Conservation (phyloP, 2,113 vertebrate genomes). For the Pao palembangensis region DNA sequence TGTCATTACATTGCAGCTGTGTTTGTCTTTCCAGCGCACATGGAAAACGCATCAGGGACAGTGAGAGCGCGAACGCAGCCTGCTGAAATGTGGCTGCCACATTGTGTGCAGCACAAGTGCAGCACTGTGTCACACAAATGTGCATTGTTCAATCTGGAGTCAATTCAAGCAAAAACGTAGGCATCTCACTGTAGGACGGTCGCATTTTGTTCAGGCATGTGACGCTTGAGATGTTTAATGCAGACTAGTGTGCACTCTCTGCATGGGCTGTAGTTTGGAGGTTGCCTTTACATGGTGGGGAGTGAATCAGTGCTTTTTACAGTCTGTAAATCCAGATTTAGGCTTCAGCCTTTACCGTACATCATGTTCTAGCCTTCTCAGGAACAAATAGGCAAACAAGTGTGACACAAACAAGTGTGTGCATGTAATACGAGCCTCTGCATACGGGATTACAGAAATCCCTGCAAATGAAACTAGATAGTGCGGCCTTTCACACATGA, state of each 20-base stretch:
- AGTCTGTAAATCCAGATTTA: conserved; percentile 57
- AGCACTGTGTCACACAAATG: conserved; percentile 32
- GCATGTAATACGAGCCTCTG: not conserved
- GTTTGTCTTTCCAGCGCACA: conserved; percentile 76
- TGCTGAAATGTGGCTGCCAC: conserved; percentile 40
- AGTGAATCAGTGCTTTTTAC: conserved; percentile 61
- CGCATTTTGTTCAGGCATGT: conserved; percentile 26
- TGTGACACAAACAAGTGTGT: not conserved
- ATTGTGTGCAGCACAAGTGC: conserved; percentile 45
- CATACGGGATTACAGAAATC: conserved; percentile 39
- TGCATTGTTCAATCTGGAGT: conserved; percentile 43
- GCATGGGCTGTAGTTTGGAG: conserved; percentile 46
- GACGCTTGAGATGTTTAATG: conserved; percentile 23
- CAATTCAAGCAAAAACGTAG: conserved; percentile 48
- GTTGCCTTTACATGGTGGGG: conserved; percentile 50
- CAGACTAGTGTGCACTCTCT: conserved; percentile 48
- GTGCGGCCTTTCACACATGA: no score
- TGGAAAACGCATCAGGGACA: conserved; percentile 68
- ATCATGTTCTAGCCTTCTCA: conserved; percentile 39
- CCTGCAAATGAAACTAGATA: conserved; percentile 37
- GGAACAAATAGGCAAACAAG: conserved; percentile 8
- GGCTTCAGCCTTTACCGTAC: conserved; percentile 44
- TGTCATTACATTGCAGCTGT: conserved; percentile 78
- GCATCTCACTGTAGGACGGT: conserved; percentile 16
- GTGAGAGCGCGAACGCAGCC: conserved; percentile 26